Evolutionary conservation across 2,888 invertebrate species (phyloP), one percentile per base, ranked within the genome.

Genomic region (Apotomis turbidana): DNA sequence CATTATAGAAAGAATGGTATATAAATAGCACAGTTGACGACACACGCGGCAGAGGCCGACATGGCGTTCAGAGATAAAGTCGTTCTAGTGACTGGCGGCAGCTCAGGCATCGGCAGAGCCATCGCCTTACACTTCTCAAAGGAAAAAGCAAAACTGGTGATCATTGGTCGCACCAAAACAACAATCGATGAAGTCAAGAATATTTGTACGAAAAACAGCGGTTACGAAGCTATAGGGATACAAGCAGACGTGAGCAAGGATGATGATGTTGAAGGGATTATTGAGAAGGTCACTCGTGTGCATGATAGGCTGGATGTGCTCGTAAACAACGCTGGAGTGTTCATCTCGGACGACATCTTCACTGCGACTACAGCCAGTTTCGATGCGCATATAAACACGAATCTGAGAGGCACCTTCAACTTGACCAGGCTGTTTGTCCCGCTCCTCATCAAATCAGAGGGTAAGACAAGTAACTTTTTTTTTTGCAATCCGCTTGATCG

Each of bases 351-450:
- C 51, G 93, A 94, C 38, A 97, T 97, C 78, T 97, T 97, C 87
- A 96, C 94, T 70, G 96, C 97, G 0, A 94, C 94, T 44, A 81
- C 97, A 78, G 96, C 96, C 68, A 97, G 97, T 80, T 98, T 95
- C 82, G 98, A 98, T 85, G 90, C 95, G 62, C 88, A 97, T 59
- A 97, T 98, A 94, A 96, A 96, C 78, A 94, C 95, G 27, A 98
- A 98, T 86, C 95, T 97, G 0, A 94, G 97, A 77, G 94, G 95
- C 0, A 87, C 96, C 3, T 96, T 95, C 80, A 94, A 96, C 69
- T 84, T 98, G 77, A 97, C 97, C 0, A 96, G 95, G 94, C 84
- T 97, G 68, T 96, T 97, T 41, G 96, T 96, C 0, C 97, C 97
- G 0, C 94, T 97, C 88, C 90, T 98, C 41, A 93, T 96, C 4